Evolutionary conservation across 2,797 vertebrate species (phyloP).

Genomic region (Alauda arvensis): DNA sequence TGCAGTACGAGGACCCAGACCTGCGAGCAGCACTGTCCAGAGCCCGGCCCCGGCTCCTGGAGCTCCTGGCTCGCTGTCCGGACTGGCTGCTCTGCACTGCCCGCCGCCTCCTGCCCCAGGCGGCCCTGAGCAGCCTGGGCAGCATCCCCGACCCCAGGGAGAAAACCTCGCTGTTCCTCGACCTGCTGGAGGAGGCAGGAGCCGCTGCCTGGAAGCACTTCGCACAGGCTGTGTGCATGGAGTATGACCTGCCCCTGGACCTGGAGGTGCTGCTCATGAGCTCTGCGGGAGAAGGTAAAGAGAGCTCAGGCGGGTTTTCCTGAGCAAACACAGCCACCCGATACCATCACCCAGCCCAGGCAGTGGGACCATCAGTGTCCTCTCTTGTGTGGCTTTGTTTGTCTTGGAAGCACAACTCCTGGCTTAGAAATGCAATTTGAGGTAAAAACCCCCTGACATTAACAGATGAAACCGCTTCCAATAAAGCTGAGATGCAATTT

Average conservation of each 20-base stretch:
- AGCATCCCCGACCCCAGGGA: neutral
- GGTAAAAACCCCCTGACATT: neutral
- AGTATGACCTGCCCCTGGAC: constrained; percentile 76
- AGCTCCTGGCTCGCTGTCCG: constrained; percentile 59
- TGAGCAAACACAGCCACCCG: neutral
- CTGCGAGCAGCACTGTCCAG: constrained; percentile 43
- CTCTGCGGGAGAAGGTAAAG: constrained; percentile 59
- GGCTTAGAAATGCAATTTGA: neutral
- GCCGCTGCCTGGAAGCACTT: constrained; percentile 71
- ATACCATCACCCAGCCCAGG: neutral
- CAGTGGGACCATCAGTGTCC: neutral
- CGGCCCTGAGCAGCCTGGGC: neutral
- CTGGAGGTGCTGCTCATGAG: constrained; percentile 82
- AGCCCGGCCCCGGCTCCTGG: constrained; percentile 66
- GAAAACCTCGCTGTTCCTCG: constrained; percentile 59
- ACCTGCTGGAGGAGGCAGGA: constrained; percentile 50
- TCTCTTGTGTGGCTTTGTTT: neutral
- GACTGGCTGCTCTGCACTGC: constrained; percentile 51
- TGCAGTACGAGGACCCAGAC: constrained; percentile 63
- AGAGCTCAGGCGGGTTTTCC: neutral
- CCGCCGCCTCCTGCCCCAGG: constrained; percentile 52
- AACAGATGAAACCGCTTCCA: neutral
- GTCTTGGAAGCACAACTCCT: neutral
- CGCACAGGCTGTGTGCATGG: constrained; percentile 72
- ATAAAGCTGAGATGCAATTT: neutral